These are phyloP conservation scores for Chitala chitala DNA, from an alignment of 2,113 vertebrate genomes.

Conservation along the genomic window DNA sequence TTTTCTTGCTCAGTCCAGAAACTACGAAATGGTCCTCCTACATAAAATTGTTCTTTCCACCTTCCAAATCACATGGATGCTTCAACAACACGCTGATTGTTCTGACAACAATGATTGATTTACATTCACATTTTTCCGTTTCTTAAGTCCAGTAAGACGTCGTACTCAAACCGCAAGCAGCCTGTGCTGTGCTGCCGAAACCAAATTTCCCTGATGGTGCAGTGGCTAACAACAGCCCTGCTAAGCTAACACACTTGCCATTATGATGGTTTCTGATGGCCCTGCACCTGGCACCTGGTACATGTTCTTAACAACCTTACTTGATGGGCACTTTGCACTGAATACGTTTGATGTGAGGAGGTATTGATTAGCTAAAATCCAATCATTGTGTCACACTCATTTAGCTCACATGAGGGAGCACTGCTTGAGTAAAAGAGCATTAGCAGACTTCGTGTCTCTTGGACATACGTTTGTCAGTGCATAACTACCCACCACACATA, in stretches of 20 bases:
- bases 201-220: background rate
- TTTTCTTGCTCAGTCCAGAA: background rate
- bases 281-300: background rate
- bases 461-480: background rate
- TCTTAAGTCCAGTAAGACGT: background rate
- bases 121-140: background rate
- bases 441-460: background rate
- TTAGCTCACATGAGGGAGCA: background rate
- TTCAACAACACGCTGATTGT: background rate
- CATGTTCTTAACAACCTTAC: background rate
- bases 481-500: too few species aligned
- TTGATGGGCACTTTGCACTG: slow-evolving; percentile 22
- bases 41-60: background rate
- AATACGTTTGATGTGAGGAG: background rate
- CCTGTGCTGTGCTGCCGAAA: background rate
- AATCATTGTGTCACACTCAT: slow-evolving; percentile 16
- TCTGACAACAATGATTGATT: background rate
- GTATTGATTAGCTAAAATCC: background rate
- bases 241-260: too few species aligned
- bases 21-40: background rate
- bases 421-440: background rate
- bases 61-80: background rate
- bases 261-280: too few species aligned
- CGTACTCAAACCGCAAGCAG: background rate
- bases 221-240: too few species aligned